Percentiles rank a stretch among this genome's conserved stretches.
Conservation (phyloP, 2,888 invertebrate genomes). For the Cheilosia urbana region DNA sequence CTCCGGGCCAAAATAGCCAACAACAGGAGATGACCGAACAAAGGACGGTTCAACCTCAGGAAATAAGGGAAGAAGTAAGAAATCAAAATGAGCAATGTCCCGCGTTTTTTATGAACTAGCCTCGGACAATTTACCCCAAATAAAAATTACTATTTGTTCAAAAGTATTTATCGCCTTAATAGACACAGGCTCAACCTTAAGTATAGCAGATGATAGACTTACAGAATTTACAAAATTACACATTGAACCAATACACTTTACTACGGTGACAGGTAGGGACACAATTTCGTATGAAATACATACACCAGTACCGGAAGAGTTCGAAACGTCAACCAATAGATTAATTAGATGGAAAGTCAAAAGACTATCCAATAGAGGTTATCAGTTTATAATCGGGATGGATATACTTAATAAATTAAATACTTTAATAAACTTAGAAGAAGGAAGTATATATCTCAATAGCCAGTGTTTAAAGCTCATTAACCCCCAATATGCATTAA, state of each 20-base stretch:
- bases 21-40: no score
- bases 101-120: no score
- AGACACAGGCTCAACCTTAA: not conserved
- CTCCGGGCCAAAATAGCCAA: no score
- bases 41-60: no score
- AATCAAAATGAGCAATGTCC: no score
- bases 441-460: not conserved
- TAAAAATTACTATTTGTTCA: no score
- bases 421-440: conserved; percentile 8
- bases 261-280: conserved; percentile 4
- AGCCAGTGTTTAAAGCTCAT: not conserved
- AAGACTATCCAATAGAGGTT: conserved; percentile 22
- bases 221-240: not conserved
- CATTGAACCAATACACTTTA: conserved; percentile 22
- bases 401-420: conserved; percentile 7
- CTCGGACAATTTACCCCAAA: no score
- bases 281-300: not conserved
- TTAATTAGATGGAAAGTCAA: conserved; percentile 39
- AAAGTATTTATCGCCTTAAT: no score
- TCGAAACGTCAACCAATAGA: not conserved
- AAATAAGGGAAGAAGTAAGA: no score
- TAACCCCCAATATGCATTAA: not conserved
- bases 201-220: not conserved
- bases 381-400: conserved; percentile 26
- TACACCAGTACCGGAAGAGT: conserved; percentile 17